phyloP scores from a whole-genome alignment of 2,888 invertebrate genomes.

The Phaonia tiefii region DNA sequence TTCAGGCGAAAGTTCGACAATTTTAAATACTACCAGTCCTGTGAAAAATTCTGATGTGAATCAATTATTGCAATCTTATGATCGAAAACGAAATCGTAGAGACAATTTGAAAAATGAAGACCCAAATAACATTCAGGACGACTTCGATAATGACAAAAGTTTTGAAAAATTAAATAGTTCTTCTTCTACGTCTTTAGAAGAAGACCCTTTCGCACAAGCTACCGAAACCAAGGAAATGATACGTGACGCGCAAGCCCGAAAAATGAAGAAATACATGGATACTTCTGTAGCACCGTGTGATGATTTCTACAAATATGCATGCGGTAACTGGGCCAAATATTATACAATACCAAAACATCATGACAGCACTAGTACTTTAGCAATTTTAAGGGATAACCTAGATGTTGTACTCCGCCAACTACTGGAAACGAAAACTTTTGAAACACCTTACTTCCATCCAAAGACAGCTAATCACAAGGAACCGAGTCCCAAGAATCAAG shows the following conservation, averaged over 20 bases:
- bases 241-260: slow-evolving; percentile 84
- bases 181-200: background rate
- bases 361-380: slow-evolving; percentile 94
- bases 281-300: slow-evolving; percentile 87
- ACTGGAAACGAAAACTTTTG: slow-evolving; percentile 81
- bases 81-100: slow-evolving; percentile 52
- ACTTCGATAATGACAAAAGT: slow-evolving; percentile 11
- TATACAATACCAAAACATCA: slow-evolving; percentile 95
- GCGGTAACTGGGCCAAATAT: slow-evolving; percentile 91
- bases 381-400: slow-evolving; percentile 91
- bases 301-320: slow-evolving; percentile 92
- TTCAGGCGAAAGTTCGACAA: slow-evolving; percentile 77
- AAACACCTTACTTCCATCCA: slow-evolving; percentile 13
- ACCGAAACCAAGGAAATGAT: slow-evolving; percentile 81
- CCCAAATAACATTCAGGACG: background rate
- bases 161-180: slow-evolving; percentile 14
- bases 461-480: slow-evolving; percentile 66
- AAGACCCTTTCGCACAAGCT: background rate
- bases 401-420: slow-evolving; percentile 86
- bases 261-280: slow-evolving; percentile 91
- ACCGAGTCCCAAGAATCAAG: slow-evolving; percentile 66
- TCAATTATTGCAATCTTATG: slow-evolving; percentile 53
- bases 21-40: slow-evolving; percentile 41
- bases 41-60: slow-evolving; percentile 46
- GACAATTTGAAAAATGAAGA: slow-evolving; percentile 45